Evolutionary conservation across 2,797 vertebrate species (phyloP), one percentile per base, ranked within the genome.

Genomic region (Alauda arvensis): DNA sequence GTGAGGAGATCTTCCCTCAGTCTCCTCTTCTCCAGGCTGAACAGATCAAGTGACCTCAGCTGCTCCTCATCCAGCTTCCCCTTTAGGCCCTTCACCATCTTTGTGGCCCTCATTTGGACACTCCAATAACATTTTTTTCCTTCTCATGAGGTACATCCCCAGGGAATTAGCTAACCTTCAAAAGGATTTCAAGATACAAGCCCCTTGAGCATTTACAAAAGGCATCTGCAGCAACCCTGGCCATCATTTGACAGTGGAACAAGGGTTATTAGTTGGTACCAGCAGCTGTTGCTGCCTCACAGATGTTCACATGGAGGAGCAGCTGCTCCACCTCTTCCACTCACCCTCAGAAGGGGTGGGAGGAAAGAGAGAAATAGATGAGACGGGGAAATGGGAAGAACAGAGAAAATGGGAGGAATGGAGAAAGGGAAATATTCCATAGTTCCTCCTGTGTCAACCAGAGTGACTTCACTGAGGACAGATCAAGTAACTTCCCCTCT

Each of bases 31-130:
- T 67, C 6, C 25, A 51, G 49, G 6, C 12, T 45, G 51, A 57
- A 26, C 6, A 39, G 12, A 8, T 1, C 12, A 40, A 63, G 25
- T 34, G 43, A 3, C 15, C 24, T 76, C 51, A 76, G 6, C 12
- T 5, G 3, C n/a, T 75, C 5, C 56, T 37, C 18, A 12, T 23
- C 19, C 0, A 1, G 8, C 12, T 57, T 81, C 29, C 18, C 18
- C 14, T 51, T 20, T 16, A 81, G 29, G 11, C 10, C 18, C 8
- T 46, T 76, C 51, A 69, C 16, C 18, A 31, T 34, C 12, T 25
- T 45, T 10, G 7, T 17, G n/a, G 18, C 8, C 15, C 20, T 63
- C 12, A 18, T 69, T 49, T 75, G 25, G 20, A 45, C 18, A 6
- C 24, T 62, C 29, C 26, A 39, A 21, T 23, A 62, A 43, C 1